phyloP scores from a whole-genome alignment of 1,140 invertebrate species.

The Palaemon carinicauda region DNA sequence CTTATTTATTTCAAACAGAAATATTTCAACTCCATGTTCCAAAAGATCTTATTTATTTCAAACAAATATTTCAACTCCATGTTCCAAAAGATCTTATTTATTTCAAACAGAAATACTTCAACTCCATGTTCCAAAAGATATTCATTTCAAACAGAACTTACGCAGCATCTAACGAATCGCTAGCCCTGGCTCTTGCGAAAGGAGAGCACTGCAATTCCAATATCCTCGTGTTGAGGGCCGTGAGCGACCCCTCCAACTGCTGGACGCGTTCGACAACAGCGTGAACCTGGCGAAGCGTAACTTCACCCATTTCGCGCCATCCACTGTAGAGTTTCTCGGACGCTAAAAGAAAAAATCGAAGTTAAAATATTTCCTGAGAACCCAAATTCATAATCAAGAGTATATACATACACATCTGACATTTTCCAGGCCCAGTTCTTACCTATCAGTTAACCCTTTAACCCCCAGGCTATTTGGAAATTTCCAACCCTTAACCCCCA shows the following conservation, averaged over 20 bases:
- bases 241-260: conserved; percentile 57
- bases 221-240: conserved; percentile 57
- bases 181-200: conserved; percentile 50
- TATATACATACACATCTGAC: background rate
- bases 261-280: conserved; percentile 55
- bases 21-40: no score
- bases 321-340: conserved; percentile 57
- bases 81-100: no score
- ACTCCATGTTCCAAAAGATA: no score
- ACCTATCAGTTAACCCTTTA: background rate
- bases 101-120: no score
- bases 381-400: background rate
- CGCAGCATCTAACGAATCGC: conserved; percentile 55
- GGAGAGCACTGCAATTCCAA: conserved; percentile 58
- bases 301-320: conserved; percentile 59
- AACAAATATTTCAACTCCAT: no score
- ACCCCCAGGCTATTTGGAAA: no score
- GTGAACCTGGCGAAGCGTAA: conserved; percentile 49
- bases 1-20: no score
- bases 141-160: conserved; percentile 1
- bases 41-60: no score
- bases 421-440: background rate
- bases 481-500: no score
- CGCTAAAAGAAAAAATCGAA: conserved; percentile 20
- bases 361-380: background rate